phyloP scores from a whole-genome alignment of 2,113 vertebrate genomes.

The Mormoops blainvillei region DNA sequence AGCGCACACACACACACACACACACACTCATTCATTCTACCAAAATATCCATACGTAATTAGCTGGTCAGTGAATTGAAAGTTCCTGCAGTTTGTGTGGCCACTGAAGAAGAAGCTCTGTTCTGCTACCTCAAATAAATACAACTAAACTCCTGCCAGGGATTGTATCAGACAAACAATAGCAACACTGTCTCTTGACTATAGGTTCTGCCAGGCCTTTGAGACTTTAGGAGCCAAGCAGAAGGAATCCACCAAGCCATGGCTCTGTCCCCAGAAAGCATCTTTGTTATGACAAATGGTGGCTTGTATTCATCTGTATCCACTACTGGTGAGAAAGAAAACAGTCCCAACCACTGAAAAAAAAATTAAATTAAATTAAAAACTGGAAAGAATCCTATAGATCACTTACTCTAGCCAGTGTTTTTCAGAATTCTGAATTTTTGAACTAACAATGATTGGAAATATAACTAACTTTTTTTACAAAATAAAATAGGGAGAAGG shows the following conservation, averaged over 20 bases:
- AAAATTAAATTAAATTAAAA: not conserved
- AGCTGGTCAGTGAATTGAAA: not conserved
- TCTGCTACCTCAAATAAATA: slow-evolving; percentile 52
- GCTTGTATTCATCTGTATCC: not conserved
- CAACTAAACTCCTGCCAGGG: not conserved
- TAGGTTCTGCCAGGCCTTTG: not conserved
- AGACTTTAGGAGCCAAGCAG: slow-evolving; percentile 25
- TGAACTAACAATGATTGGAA: not conserved
- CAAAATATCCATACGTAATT: not conserved
- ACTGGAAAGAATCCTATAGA: not conserved
- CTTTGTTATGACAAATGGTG: slow-evolving; percentile 54
- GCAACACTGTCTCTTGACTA: not conserved
- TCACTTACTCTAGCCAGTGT: not conserved
- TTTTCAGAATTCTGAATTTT: not conserved
- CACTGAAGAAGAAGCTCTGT: slow-evolving; percentile 22
- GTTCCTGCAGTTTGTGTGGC: not conserved
- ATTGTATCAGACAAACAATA: slow-evolving; percentile 23
- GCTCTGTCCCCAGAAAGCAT: slow-evolving; percentile 7
- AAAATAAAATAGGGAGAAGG: not conserved
- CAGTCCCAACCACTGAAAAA: not conserved
- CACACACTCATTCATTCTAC: not conserved
- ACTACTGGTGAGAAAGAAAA: not conserved
- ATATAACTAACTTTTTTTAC: not conserved
- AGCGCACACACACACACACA: not conserved
- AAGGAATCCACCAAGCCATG: not conserved